Evolutionary conservation across 1,140 invertebrate genomes (phyloP).

Genomic region (Pararge aegeria): DNA sequence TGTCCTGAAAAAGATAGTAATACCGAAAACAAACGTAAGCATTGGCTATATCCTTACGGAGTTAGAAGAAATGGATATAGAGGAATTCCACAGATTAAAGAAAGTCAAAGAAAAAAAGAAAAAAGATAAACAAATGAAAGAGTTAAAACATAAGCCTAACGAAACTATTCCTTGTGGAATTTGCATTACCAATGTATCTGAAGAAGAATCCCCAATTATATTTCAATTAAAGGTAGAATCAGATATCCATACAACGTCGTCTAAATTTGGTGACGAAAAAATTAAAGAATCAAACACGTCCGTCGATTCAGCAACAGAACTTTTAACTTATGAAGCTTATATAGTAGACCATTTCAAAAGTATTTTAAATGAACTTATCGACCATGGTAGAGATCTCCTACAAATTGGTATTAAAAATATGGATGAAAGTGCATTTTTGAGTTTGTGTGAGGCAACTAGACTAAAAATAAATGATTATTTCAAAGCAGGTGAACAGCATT

Average conservation of each 20-base stretch:
- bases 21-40: conserved; percentile 38
- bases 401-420: conserved; percentile 19
- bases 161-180: conserved; percentile 2
- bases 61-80: conserved; percentile 42
- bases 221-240: not conserved
- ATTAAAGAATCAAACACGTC: not conserved
- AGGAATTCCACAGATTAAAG: conserved; percentile 45
- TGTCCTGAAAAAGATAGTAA: conserved; percentile 39
- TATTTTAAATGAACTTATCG: conserved; percentile 28
- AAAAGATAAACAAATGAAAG: conserved; percentile 13
- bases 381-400: conserved; percentile 30
- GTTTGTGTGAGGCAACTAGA: conserved; percentile 32
- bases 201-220: not conserved
- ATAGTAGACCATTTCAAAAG: conserved; percentile 24
- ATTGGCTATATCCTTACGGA: conserved; percentile 40
- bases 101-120: conserved; percentile 39
- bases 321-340: not conserved
- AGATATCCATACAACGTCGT: not conserved
- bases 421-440: conserved; percentile 32
- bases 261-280: too few relatives aligned
- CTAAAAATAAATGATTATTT: conserved; percentile 6
- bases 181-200: not conserved
- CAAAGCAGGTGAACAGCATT: not conserved
- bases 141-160: conserved; percentile 25
- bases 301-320: not conserved